These are phyloP conservation scores for Suillia variegata DNA, from an alignment of 2,888 invertebrate genomes.

Conservation along the genomic window DNA sequence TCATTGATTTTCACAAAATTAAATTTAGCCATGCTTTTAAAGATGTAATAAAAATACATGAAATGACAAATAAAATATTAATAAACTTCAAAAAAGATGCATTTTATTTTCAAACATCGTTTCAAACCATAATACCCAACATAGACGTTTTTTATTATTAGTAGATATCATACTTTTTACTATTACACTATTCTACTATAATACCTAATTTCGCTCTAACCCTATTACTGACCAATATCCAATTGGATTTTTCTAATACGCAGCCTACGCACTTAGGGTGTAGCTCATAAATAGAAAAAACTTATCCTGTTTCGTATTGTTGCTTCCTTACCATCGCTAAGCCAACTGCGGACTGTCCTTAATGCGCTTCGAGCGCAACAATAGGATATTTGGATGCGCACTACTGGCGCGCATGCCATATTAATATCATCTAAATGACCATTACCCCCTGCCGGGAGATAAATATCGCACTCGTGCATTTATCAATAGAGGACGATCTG, in stretches of 20 bases:
- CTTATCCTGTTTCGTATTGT: neutral
- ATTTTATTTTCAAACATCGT: too few species aligned
- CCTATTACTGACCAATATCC: neutral
- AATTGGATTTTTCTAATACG: neutral
- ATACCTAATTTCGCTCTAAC: neutral
- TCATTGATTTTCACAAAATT: too few species aligned
- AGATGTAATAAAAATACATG: too few species aligned
- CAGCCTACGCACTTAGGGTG: neutral
- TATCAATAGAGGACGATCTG: neutral
- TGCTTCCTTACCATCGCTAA: neutral
- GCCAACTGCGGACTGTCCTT: neutral
- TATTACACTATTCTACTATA: too few species aligned
- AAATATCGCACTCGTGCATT: neutral
- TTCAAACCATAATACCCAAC: too few species aligned
- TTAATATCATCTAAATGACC: slow-evolving; percentile 3
- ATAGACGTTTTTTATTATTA: too few species aligned
- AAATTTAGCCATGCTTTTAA: too few species aligned
- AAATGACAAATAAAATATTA: too few species aligned
- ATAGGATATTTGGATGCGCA: neutral
- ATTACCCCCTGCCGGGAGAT: slow-evolving; percentile 1
- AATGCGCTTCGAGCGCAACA: neutral
- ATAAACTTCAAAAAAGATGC: too few species aligned
- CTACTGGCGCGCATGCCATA: neutral
- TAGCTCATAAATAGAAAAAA: neutral
- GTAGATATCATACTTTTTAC: too few species aligned